A percentile compares a stretch with the other conserved stretches of the same genome.
These are phyloP conservation scores for Leptopilina boulardi DNA, from an alignment of 1,140 invertebrate genomes.

Conservation along the genomic window DNA sequence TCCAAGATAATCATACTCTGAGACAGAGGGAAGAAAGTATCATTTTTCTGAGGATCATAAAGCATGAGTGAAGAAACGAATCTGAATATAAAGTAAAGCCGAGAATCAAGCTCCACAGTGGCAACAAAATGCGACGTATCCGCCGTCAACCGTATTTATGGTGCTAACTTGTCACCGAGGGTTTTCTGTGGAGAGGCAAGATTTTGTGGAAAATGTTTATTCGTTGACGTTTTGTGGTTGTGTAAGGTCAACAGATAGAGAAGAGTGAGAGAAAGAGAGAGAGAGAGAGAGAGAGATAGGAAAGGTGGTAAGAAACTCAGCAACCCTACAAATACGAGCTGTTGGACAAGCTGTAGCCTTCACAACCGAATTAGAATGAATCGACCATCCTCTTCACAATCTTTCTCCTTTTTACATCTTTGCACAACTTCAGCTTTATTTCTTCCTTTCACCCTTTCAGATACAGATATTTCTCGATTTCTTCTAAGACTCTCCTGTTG, in stretches of 20 bases:
- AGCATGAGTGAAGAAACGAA: background rate
- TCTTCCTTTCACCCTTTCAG: background rate
- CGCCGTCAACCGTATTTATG: slow-evolving; percentile 68
- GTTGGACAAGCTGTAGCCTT: slow-evolving; percentile 76
- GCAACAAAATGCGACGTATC: slow-evolving; percentile 59
- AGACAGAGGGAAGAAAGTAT: background rate
- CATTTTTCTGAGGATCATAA: background rate
- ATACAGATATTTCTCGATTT: slow-evolving; percentile 11
- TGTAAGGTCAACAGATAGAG: background rate
- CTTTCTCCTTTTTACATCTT: slow-evolving; percentile 26
- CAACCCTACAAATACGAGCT: slow-evolving; percentile 66
- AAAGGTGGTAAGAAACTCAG: slow-evolving; percentile 55
- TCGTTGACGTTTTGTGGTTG: background rate
- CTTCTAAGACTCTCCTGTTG: background rate
- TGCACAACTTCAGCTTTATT: background rate
- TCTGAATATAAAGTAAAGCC: slow-evolving; percentile 29
- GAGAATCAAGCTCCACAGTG: slow-evolving; percentile 35
- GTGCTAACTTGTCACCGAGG: slow-evolving; percentile 64
- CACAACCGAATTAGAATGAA: slow-evolving; percentile 75
- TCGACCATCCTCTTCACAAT: slow-evolving; percentile 66
- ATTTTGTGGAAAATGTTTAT: slow-evolving; percentile 60
- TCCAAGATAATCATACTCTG: background rate
- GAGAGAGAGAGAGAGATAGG: slow-evolving; percentile 48
- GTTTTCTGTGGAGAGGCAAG: slow-evolving; percentile 49
- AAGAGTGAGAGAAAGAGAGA: slow-evolving; percentile 46